Conservation (phyloP, 2,797 vertebrate species). For the Babyrousa celebensis region DNA sequence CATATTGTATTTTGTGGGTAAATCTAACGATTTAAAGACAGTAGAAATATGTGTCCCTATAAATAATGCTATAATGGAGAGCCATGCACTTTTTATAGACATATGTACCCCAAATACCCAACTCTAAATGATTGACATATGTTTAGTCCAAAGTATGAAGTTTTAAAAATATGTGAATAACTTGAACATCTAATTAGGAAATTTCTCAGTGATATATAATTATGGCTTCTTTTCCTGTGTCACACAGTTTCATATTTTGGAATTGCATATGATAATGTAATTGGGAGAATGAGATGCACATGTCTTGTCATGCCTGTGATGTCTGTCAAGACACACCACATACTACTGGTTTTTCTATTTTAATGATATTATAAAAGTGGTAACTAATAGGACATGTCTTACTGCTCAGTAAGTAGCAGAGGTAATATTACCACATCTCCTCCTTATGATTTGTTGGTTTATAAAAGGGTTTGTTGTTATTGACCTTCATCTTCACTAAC, state of each 20-base stretch:
- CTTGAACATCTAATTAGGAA: constrained; percentile 18
- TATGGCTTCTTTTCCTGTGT: constrained; percentile 8
- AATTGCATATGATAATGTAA: background rate
- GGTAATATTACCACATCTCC: background rate
- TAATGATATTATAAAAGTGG: background rate
- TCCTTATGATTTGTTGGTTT: background rate
- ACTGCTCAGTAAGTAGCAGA: background rate
- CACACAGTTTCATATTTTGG: background rate
- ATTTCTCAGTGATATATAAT: constrained; percentile 4
- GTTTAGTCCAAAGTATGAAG: constrained; percentile 10
- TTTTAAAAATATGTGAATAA: constrained; percentile 53
- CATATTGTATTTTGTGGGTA: background rate
- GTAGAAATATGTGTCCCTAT: background rate
- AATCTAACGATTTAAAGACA: background rate
- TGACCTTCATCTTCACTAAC: background rate
- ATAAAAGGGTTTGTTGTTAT: background rate
- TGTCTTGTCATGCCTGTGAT: constrained; percentile 13
- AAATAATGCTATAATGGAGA: constrained; percentile 20
- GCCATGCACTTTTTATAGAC: background rate
- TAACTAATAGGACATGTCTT: background rate
- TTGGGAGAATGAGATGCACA: background rate
- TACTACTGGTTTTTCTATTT: background rate
- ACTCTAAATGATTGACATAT: background rate
- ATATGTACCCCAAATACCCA: background rate
- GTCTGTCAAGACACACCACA: background rate